phyloP scores from a whole-genome alignment of 2,888 invertebrate genomes.

The Pemphredon lugubris region DNA sequence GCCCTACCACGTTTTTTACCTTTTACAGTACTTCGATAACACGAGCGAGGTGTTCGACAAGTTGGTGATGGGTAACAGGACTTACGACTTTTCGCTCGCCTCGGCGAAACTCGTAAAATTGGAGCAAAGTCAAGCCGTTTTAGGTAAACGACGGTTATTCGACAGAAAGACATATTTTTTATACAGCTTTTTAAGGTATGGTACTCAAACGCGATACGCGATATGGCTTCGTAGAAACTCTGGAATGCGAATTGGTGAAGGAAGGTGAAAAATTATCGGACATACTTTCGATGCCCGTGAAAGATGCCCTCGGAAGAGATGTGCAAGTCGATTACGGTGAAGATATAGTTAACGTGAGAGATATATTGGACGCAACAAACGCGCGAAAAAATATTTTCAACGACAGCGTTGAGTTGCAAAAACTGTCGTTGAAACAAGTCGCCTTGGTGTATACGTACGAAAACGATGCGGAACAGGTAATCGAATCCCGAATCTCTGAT shows the following conservation, averaged over 20 bases:
- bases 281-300: slow-evolving; percentile 89
- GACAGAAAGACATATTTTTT: no score
- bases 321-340: slow-evolving; percentile 87
- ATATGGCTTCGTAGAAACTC: slow-evolving; percentile 82
- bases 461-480: slow-evolving; percentile 87
- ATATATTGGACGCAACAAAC: slow-evolving; percentile 87
- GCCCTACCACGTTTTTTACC: not conserved
- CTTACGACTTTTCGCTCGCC: slow-evolving; percentile 84
- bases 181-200: not conserved
- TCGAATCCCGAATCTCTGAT: slow-evolving; percentile 1
- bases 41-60: slow-evolving; percentile 87
- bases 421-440: slow-evolving; percentile 89
- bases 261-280: slow-evolving; percentile 91
- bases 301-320: slow-evolving; percentile 89
- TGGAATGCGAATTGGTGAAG: slow-evolving; percentile 86
- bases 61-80: slow-evolving; percentile 85
- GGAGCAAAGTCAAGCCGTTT: slow-evolving; percentile 84
- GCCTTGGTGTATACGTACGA: slow-evolving; percentile 89
- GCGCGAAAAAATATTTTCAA: slow-evolving; percentile 87
- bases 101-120: slow-evolving; percentile 83
- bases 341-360: slow-evolving; percentile 88
- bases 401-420: slow-evolving; percentile 89
- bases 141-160: slow-evolving; percentile 84
- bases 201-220: not conserved
- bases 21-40: slow-evolving; percentile 84